These are phyloP conservation scores for Menura novaehollandiae DNA, from an alignment of 2,113 vertebrate species.

Conservation along the genomic window DNA sequence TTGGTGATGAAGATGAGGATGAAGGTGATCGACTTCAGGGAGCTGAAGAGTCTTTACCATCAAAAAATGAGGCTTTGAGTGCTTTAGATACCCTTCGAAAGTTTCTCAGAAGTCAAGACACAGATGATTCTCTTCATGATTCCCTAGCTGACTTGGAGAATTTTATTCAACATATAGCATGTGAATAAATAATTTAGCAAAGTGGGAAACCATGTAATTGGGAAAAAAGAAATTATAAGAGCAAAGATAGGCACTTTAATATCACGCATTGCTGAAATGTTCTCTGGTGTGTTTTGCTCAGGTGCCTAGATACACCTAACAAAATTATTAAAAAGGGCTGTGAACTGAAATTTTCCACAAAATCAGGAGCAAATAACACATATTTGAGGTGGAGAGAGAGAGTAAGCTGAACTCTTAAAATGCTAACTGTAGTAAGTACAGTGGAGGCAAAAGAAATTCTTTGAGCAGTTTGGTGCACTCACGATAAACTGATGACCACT, in stretches of 20 bases:
- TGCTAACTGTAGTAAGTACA: neutral
- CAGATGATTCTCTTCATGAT: slow-evolving; percentile 21
- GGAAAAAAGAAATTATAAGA: neutral
- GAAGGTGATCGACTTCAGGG: neutral
- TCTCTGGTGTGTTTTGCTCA: neutral
- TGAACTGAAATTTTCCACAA: neutral
- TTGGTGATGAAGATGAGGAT: slow-evolving; percentile 36
- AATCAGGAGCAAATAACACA: neutral
- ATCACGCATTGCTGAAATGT: neutral
- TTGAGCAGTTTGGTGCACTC: neutral
- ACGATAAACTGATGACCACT: neutral
- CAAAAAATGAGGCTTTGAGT: slow-evolving; percentile 61
- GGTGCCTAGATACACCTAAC: neutral
- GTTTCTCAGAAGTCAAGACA: slow-evolving; percentile 65
- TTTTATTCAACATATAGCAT: slow-evolving; percentile 54
- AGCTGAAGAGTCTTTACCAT: slow-evolving; percentile 39
- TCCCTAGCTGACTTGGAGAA: slow-evolving; percentile 70
- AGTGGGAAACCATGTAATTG: neutral
- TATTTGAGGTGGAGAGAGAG: neutral
- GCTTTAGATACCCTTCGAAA: slow-evolving; percentile 67
- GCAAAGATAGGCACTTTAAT: neutral
- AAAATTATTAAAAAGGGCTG: neutral
- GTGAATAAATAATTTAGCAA: slow-evolving; percentile 25
- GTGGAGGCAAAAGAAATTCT: neutral
- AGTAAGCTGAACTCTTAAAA: neutral